Evolutionary conservation across 2,113 vertebrate species (phyloP), one percentile per base, ranked within the genome.

Genomic region (Bujurquina vittata): DNA sequence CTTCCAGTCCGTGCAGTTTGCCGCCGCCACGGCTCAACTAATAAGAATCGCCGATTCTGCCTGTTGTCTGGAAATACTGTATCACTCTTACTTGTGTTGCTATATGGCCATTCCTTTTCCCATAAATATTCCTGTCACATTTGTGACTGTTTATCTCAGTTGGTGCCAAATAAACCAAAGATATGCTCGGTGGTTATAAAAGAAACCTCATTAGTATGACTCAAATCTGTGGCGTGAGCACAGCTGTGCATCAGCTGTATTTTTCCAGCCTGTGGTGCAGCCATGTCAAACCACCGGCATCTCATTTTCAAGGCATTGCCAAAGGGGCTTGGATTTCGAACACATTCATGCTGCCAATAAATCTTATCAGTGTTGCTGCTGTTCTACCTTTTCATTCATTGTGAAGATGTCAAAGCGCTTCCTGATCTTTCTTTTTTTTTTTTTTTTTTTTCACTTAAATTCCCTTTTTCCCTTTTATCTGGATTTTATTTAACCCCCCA

Each of bases 1-100:
- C 87, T 94, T 93, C 89, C 90, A 91, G 89, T 93, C 82, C 62
- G n/a, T 11, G 1, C 79, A 23, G 46, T 79, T 75, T 23, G 75
- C 82, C 55, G 72, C 79, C 78, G 89, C 88, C 86, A 92, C 89
- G 74, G 73, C 84, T 60, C 11, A 23, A 17, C 74, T 85, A 87
- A 87, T 62, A 80, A 72, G 81, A 89, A 75, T 86, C 83, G 77
- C 35, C 22, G 63, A 59, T 59, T 58, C 20, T 18, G 26, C 54
- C 58, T 58, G 54, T 72, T 17, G 26, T 83, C 81, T 86, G 79
- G 63, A 59, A 86, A 77, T 58, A 33, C 52, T 33, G 18, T 1
- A 62, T 60, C 35, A 43, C 69, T 69, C 57, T 56, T 5, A 46
- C 29, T 29, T 58, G 2, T 22, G 75, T 35, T 9, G 17, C 37